These are phyloP conservation scores for Xanthorhoe spadicearia DNA, from an alignment of 2,888 invertebrate genomes.

Conservation along the genomic window DNA sequence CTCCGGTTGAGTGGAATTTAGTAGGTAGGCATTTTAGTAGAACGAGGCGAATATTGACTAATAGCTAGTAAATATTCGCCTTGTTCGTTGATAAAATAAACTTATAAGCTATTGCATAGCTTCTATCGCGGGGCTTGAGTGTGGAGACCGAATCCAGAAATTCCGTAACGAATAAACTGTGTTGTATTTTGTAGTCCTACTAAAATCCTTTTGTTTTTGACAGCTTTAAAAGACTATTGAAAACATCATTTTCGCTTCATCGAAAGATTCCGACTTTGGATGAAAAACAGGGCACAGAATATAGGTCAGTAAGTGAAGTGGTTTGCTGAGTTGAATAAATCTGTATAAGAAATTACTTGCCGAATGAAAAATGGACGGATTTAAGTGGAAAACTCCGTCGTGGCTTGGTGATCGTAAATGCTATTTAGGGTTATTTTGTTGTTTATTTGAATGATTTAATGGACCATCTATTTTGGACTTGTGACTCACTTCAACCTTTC, in stretches of 20 bases:
- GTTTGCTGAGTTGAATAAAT: conserved; percentile 22
- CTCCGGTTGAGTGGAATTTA: conserved; percentile 10
- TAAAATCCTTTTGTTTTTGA: too few species aligned
- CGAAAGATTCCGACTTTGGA: conserved; percentile 9
- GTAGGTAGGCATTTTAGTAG: conserved; percentile 6
- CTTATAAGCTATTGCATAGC: too few species aligned
- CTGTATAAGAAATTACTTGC: neutral
- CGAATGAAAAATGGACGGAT: neutral
- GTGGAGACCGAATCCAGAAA: too few species aligned
- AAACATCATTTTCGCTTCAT: neutral
- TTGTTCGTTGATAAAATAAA: too few species aligned
- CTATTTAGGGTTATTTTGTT: neutral
- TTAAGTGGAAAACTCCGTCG: neutral
- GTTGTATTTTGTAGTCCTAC: too few species aligned
- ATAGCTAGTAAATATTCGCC: too few species aligned
- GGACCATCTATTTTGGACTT: too few species aligned
- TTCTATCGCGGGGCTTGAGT: too few species aligned
- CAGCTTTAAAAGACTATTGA: too few species aligned
- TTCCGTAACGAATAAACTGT: too few species aligned
- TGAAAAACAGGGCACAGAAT: conserved; percentile 20
- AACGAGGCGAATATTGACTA: neutral
- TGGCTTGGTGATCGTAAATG: neutral
- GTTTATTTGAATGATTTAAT: too few species aligned
- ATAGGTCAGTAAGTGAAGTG: conserved; percentile 20
- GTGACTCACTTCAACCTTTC: conserved; percentile 31